Base-by-base conservation (phyloP, 2,888 invertebrate genomes). In the Rhamnusium bicolor region DNA sequence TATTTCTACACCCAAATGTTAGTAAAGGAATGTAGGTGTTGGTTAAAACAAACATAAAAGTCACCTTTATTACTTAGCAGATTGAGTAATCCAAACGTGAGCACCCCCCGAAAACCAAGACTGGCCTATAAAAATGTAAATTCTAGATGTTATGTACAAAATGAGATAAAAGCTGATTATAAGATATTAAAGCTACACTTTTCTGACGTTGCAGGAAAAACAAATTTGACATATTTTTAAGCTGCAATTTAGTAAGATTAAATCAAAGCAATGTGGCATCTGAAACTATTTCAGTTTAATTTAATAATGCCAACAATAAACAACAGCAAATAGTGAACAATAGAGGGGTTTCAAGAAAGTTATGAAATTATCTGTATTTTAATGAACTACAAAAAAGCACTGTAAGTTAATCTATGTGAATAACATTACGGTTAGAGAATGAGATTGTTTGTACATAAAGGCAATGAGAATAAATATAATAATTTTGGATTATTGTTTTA, bases 81-180 rank as follows among this genome's bases (percentile, higher is more conserved):
- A 58, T 49, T 74, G 69, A 68, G 72, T 24, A 67, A 79, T 79
- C 79, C 79, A 79, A 72, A 79, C 68, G 71, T 77, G 74, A 73
- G 75, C 68, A 67, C 69, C 71, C 53, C 75, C 79, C 29, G 76
- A 65, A 79, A 78, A 76, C 76, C 75, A 78, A 75, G 76, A 71
- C 63, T 74, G 62, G 60, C 77, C 79, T 79, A 79, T 56, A 79
- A 79, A 70, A 72, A 74, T 74, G 51, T 46, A 62, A 53, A 65
- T 71, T 49, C 40, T 62, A 58, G 49, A 32, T 65, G 19, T 54
- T 56, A 58, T 65, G 65, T 58, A 60, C 47, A 60, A 49, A 60
- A 68, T 18, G 58, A 29, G n/a, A 2, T 56, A 56, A 53, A 56
- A 56, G 29, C 65, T 51, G 65, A 53, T 51, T 32, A 10, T 53